Evolutionary conservation across 1,140 invertebrate genomes (phyloP), one percentile per base, ranked within the genome.

Genomic region (Eumaeus atala): DNA sequence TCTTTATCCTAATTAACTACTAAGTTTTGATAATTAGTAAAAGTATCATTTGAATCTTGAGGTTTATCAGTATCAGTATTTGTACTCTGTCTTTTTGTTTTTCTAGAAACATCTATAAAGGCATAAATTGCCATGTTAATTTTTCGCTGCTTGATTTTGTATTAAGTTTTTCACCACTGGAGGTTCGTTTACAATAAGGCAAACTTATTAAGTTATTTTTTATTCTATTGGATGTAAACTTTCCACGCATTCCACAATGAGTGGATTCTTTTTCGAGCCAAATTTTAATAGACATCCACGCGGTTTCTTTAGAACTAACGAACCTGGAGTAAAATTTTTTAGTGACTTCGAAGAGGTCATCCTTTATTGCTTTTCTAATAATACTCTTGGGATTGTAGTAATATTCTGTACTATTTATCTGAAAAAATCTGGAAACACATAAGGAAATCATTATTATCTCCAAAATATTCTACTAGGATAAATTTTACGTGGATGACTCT

Each of bases 361-460:
- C 90, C 57, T 89, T 86, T 53, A 93, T 74, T 42, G 90, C 91
- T 78, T 93, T 90, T 72, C 92, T 93, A 40, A 95, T n/a, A n/a
- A n/a, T 90, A 65, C 93, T 92, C 58, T 92, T 90, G 11, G 93
- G 93, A 4, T 92, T 94, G 66, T 95, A n/a, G n/a, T n/a, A n/a
- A n/a, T n/a, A n/a, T n/a, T n/a, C n/a, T n/a, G n/a, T 57, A 21
- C 68, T 75, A 38, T 83, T 73, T 10, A 77, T 51, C 84, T 87
- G 63, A 63, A 84, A 81, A 28, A n/a, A n/a, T n/a, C n/a, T n/a
- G n/a, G n/a, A n/a, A n/a, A n/a, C n/a, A n/a, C n/a, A n/a, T n/a
- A n/a, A n/a, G n/a, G n/a, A n/a, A n/a, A n/a, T n/a, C n/a, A n/a
- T n/a, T n/a, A n/a, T n/a, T n/a, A n/a, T n/a, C n/a, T n/a, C n/a